Evolutionary conservation across 2,113 vertebrate species (phyloP), one percentile per base, ranked within the genome.

Genomic region (Catharus bicknelli): DNA sequence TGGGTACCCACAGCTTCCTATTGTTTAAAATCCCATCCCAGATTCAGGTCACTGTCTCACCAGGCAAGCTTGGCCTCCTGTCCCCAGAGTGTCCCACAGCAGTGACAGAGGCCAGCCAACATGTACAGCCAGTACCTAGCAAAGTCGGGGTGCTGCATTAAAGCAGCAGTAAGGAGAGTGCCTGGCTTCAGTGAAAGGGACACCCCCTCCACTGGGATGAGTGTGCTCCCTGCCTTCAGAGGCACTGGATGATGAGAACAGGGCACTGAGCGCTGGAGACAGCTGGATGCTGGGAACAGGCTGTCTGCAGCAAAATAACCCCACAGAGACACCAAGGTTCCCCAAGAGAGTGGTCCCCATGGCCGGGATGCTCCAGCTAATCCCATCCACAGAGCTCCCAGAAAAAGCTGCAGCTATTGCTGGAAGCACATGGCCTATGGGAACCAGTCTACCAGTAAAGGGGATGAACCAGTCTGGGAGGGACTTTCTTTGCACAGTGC

Each of bases 51-150:
- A 47, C 43, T 67, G 47, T 74, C 34, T 26, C 20, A 48, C 19
- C 45, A 27, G 21, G 30, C 17, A 47, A 32, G 19, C 38, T 50
- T 40, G 53, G 43, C 30, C 38, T 70, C 1, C 0, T 55, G n/a
- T 74, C 30, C 47, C 64, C 36, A 14, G 0, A 26, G 27, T 8
- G 30, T 73, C 19, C 21, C 12, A 18, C 48, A 40, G 38, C 30
- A 59, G 48, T 1, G 0, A 34, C 0, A 17, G 9, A 7, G 21
- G 10, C 4, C n/a, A 67, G 36, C 19, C 40, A 42, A 25, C 1
- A 1, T 5, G 10, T 38, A 29, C 13, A 70, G 4, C 13, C 20
- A 40, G 27, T 11, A 63, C 10, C 3, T 15, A 5, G n/a, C 16
- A 55, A 10, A 59, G 36, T 61, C 1, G 0, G 9, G 10, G 29